A percentile compares a stretch with the other conserved stretches of the same genome.
These are phyloP conservation scores for Enteromius viviparus DNA, from an alignment of 2,797 vertebrate genomes.

Conservation along the genomic window DNA sequence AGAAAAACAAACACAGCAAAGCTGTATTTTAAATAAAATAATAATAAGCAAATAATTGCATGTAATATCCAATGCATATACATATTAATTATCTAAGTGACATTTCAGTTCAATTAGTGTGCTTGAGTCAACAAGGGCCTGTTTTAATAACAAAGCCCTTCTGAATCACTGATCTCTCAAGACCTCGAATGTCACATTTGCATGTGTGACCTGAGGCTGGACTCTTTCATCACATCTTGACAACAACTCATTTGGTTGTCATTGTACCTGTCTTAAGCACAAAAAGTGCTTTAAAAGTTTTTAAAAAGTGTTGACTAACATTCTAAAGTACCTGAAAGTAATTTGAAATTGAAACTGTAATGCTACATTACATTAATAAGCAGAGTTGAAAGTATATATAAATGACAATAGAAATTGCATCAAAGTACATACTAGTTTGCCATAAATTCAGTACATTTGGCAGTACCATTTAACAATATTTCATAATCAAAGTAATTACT, in stretches of 20 bases:
- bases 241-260: slow-evolving; percentile 38
- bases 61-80: background rate
- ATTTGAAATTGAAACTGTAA: background rate
- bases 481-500: background rate
- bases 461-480: background rate
- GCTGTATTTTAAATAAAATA: background rate
- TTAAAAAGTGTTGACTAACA: background rate
- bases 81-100: slow-evolving; percentile 23
- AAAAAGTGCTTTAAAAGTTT: background rate
- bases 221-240: slow-evolving; percentile 56
- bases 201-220: slow-evolving; percentile 49
- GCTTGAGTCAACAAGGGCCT: slow-evolving; percentile 30
- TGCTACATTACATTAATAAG: background rate
- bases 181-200: slow-evolving; percentile 58
- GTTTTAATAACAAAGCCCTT: slow-evolving; percentile 45
- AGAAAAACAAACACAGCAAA: background rate
- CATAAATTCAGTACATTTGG: background rate
- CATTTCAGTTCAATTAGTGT: slow-evolving; percentile 41
- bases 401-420: background rate
- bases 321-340: background rate
- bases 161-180: slow-evolving; percentile 36
- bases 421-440: no score
- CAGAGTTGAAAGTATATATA: background rate
- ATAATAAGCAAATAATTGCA: background rate
- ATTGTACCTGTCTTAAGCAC: slow-evolving; percentile 36